These are phyloP conservation scores for Dromius quadrimaculatus DNA, from an alignment of 2,888 invertebrate genomes.

Conservation along the genomic window DNA sequence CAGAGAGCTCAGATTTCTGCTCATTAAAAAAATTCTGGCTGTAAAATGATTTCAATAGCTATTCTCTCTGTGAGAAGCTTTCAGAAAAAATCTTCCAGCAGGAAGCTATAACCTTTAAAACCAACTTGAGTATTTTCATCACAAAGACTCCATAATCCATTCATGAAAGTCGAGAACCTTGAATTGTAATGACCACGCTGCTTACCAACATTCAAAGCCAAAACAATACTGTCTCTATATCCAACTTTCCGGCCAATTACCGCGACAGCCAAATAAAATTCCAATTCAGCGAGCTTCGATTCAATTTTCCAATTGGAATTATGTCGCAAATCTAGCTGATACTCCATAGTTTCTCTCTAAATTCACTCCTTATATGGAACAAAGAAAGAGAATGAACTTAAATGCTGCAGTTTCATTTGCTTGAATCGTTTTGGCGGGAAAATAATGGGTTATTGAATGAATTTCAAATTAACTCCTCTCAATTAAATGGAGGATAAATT, in stretches of 20 bases:
- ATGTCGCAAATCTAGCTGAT: slow-evolving; percentile 22
- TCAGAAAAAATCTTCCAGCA: no score
- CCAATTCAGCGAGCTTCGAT: slow-evolving; percentile 26
- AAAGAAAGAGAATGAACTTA: background rate
- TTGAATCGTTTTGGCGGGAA: background rate
- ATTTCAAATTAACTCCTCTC: background rate
- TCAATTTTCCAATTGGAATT: slow-evolving; percentile 33
- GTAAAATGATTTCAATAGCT: no score
- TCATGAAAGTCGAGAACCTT: slow-evolving; percentile 20
- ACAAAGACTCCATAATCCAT: slow-evolving; percentile 20
- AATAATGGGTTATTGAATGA: background rate
- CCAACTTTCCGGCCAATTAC: slow-evolving; percentile 4
- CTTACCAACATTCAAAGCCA: slow-evolving; percentile 10
- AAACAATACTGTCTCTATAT: slow-evolving; percentile 5
- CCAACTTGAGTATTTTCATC: slow-evolving; percentile 27
- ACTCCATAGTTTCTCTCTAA: slow-evolving; percentile 7
- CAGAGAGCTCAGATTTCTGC: no score
- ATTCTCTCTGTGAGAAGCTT: no score
- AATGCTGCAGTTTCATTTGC: background rate
- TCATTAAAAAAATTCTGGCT: no score
- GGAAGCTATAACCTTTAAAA: no score
- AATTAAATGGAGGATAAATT: background rate
- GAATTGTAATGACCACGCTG: slow-evolving; percentile 3
- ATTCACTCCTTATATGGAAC: slow-evolving; percentile 18
- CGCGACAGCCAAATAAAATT: slow-evolving; percentile 16